These are phyloP conservation scores for Melierax canorus DNA, from an alignment of 2,113 vertebrate genomes.

Conservation along the genomic window DNA sequence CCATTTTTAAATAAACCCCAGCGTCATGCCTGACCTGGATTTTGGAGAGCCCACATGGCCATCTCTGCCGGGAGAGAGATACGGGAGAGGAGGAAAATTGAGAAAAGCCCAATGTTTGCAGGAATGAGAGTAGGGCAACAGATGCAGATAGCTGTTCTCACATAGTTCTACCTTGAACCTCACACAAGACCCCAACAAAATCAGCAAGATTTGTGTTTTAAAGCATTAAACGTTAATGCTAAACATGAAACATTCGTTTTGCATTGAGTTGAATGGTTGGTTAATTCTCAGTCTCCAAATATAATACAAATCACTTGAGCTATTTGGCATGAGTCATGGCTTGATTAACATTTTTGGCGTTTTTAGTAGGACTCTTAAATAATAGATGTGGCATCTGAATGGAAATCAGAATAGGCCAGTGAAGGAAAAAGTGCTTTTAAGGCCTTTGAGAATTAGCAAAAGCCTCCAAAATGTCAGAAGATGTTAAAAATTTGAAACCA, in stretches of 20 bases:
- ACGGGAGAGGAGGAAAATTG: not conserved
- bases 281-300: constrained; percentile 13
- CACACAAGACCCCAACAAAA: not conserved
- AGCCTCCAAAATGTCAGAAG: constrained; percentile 37
- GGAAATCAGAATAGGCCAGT: constrained; percentile 9
- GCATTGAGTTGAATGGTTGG: not conserved
- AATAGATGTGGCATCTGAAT: constrained; percentile 49
- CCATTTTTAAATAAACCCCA: not conserved
- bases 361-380: constrained; percentile 20
- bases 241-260: not conserved
- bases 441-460: constrained; percentile 31
- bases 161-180: not conserved
- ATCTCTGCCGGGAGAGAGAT: not conserved
- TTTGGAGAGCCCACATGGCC: not conserved
- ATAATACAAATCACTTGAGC: not conserved
- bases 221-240: not conserved
- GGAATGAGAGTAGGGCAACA: not conserved
- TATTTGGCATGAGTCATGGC: not conserved
- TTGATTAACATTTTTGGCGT: constrained; percentile 34
- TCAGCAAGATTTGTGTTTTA: not conserved
- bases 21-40: not conserved
- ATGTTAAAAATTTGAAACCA: constrained; percentile 1
- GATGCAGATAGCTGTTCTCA: not conserved
- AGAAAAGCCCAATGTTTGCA: not conserved
- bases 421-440: not conserved